A percentile compares a stretch with the other conserved stretches of the same genome.
Conservation (phyloP, 2,888 invertebrate species). For the Protodeltote pygarga region DNA sequence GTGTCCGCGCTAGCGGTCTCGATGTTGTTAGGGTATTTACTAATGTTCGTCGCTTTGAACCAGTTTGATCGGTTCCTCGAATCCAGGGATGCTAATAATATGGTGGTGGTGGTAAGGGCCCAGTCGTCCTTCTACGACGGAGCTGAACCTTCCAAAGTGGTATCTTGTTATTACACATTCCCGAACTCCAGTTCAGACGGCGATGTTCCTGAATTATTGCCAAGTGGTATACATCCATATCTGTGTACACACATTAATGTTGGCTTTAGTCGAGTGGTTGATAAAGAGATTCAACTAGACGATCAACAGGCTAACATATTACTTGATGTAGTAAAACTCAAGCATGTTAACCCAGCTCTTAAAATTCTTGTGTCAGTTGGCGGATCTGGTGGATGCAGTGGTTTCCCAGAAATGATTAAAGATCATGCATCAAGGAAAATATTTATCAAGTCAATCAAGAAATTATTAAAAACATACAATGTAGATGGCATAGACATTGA, state of each 20-base stretch:
- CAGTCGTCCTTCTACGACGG: no score
- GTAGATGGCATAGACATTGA: slow-evolving; percentile 93
- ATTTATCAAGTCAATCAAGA: slow-evolving; percentile 86
- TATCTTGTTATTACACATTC: slow-evolving; percentile 91
- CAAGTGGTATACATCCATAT: slow-evolving; percentile 88
- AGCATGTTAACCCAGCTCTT: slow-evolving; percentile 87
- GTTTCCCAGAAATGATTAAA: slow-evolving; percentile 91
- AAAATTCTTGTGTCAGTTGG: slow-evolving; percentile 93
- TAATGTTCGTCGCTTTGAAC: no score
- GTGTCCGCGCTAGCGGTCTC: no score
- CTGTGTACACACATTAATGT: slow-evolving; percentile 95
- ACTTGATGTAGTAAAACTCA: slow-evolving; percentile 82
- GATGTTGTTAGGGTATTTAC: no score
- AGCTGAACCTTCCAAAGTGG: slow-evolving; percentile 47
- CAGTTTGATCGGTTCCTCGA: no score
- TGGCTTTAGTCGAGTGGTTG: slow-evolving; percentile 89
- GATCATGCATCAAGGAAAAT: slow-evolving; percentile 90
- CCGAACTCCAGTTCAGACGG: slow-evolving; percentile 76
- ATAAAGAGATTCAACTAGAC: slow-evolving; percentile 87
- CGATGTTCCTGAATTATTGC: slow-evolving; percentile 70
- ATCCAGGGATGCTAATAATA: no score
- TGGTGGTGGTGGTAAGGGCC: no score
- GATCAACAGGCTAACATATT: slow-evolving; percentile 71
- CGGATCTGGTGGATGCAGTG: slow-evolving; percentile 86
- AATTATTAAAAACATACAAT: slow-evolving; percentile 81